Conservation (phyloP, 2,113 vertebrate species). For the Psophia crepitans region DNA sequence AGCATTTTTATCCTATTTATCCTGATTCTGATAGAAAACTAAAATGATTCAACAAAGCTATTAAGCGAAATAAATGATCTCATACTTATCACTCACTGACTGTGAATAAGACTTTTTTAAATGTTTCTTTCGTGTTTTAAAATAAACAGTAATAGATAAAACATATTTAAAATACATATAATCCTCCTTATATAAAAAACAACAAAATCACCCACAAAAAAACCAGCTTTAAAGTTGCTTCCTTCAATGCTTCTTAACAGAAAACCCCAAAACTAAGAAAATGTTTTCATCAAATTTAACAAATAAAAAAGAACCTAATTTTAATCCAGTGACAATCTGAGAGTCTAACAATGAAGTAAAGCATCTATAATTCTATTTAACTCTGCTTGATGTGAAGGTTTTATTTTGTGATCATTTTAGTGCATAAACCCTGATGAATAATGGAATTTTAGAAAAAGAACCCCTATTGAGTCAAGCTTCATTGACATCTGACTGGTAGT, state of each 20-base stretch:
- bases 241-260: neutral
- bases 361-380: slow-evolving; percentile 59
- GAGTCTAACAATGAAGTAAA: slow-evolving; percentile 46
- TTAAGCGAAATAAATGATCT: neutral
- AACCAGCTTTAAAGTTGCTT: neutral
- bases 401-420: slow-evolving; percentile 69
- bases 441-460: slow-evolving; percentile 62
- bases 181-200: neutral
- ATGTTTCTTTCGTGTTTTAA: neutral
- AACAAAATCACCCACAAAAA: neutral
- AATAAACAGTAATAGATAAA: neutral
- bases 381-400: slow-evolving; percentile 54
- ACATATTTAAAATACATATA: neutral
- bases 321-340: slow-evolving; percentile 37
- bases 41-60: neutral
- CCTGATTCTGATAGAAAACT: neutral
- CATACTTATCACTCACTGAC: neutral
- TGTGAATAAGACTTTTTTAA: neutral
- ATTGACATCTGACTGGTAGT: slow-evolving; percentile 71
- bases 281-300: slow-evolving; percentile 40
- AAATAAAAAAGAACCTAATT: slow-evolving; percentile 50
- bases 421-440: slow-evolving; percentile 59
- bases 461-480: slow-evolving; percentile 50
- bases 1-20: neutral
- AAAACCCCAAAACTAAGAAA: neutral